Evolutionary conservation across 2,113 vertebrate species (phyloP).

Genomic region (Urocitellus parryii): DNA sequence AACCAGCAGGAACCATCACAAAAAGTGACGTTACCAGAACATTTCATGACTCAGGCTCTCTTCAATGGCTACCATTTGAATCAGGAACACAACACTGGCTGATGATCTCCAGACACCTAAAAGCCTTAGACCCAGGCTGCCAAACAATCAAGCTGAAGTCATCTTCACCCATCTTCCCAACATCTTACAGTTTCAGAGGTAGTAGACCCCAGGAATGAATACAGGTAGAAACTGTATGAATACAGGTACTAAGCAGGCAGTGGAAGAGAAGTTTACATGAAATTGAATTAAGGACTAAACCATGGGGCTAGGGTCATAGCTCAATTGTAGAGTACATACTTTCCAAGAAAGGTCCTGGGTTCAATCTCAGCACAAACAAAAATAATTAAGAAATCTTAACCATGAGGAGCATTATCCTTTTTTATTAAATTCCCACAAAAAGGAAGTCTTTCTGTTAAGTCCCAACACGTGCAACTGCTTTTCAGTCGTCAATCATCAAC

Average conservation of each 20-base stretch:
- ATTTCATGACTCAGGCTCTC: not conserved
- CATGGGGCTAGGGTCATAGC: not conserved
- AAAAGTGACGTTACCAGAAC: not conserved
- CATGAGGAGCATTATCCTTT: not conserved
- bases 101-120: not conserved
- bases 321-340: too few species aligned
- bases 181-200: not conserved
- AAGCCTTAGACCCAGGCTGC: not conserved
- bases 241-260: not conserved
- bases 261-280: not conserved
- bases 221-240: not conserved
- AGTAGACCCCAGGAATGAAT: not conserved
- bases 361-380: not conserved
- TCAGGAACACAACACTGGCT: not conserved
- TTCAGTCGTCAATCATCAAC: conserved; percentile 56
- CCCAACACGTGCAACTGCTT: conserved; percentile 10
- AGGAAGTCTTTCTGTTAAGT: conserved; percentile 11
- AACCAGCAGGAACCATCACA: not conserved
- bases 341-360: not conserved
- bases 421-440: conserved; percentile 40
- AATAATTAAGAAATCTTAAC: not conserved
- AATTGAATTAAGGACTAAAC: not conserved
- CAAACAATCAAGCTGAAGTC: not conserved
- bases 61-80: not conserved
- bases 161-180: not conserved